Conservation (phyloP, 2,797 vertebrate genomes). For the Bryconaethiops microstoma region DNA sequence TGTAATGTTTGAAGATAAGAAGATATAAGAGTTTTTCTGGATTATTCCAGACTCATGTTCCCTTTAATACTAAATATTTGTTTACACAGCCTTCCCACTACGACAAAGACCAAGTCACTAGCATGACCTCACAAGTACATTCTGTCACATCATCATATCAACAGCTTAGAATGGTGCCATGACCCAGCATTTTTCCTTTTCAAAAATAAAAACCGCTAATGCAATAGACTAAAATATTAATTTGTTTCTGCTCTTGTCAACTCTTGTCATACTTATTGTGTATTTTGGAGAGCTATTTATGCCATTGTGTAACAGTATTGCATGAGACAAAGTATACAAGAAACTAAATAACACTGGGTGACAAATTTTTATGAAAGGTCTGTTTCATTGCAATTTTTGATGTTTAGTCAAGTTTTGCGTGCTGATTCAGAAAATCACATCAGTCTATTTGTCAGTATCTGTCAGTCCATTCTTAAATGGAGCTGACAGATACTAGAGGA, state of each 20-base stretch:
- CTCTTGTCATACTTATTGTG: neutral
- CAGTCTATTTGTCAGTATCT: too few species aligned
- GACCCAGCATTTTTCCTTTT: neutral
- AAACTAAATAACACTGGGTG: conserved; percentile 47
- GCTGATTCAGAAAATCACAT: too few species aligned
- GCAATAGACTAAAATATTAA: neutral
- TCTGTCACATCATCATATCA: conserved; percentile 21
- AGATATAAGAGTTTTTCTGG: too few species aligned
- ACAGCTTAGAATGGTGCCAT: neutral
- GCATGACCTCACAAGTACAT: neutral
- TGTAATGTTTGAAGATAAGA: neutral
- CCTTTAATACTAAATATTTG: neutral
- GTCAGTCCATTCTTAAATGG: conserved; percentile 43
- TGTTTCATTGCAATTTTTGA: too few species aligned
- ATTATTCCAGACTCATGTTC: neutral
- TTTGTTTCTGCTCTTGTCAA: neutral
- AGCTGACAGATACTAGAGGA: conserved; percentile 43
- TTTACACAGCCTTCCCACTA: neutral
- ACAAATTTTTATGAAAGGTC: too few species aligned
- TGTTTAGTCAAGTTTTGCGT: too few species aligned
- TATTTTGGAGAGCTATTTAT: conserved; percentile 6
- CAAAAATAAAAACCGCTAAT: neutral
- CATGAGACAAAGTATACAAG: neutral
- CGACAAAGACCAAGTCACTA: neutral
- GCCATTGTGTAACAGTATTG: conserved; percentile 1